A percentile compares a stretch with the other conserved stretches of the same genome.
Evolutionary conservation across 2,888 invertebrate genomes (phyloP).

Genomic region (Aquatica leii): DNA sequence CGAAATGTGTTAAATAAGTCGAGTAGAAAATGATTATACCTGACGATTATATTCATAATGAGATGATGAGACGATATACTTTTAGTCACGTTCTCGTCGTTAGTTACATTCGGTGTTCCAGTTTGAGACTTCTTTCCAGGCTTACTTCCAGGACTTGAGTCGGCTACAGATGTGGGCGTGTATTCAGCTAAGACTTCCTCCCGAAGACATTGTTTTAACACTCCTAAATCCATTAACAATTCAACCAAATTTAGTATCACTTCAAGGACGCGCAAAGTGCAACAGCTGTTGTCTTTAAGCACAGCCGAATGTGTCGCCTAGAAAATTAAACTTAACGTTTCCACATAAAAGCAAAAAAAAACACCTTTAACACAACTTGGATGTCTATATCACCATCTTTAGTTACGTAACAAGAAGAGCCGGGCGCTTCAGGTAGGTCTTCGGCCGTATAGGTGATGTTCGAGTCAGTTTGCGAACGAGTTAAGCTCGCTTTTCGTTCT

Average conservation of each 20-base stretch:
- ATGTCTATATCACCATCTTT: slow-evolving; percentile 94
- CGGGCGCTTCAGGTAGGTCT: slow-evolving; percentile 88
- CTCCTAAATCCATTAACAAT: slow-evolving; percentile 88
- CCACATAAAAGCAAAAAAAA: too few species aligned
- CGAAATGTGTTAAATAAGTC: slow-evolving; percentile 33
- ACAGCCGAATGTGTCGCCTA: slow-evolving; percentile 89
- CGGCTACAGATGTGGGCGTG: slow-evolving; percentile 34
- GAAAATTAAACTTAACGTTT: too few species aligned
- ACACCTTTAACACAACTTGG: slow-evolving; percentile 85
- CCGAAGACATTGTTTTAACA: slow-evolving; percentile 69
- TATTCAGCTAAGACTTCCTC: slow-evolving; percentile 61
- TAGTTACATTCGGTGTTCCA: slow-evolving; percentile 45
- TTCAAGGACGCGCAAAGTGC: slow-evolving; percentile 90
- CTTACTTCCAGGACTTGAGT: slow-evolving; percentile 44
- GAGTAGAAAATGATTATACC: slow-evolving; percentile 55
- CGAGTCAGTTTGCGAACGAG: slow-evolving; percentile 90
- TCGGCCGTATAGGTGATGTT: slow-evolving; percentile 89
- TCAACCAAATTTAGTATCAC: slow-evolving; percentile 92
- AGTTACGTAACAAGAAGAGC: slow-evolving; percentile 91
- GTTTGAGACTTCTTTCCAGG: slow-evolving; percentile 45
- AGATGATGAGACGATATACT: slow-evolving; percentile 72
- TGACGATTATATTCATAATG: slow-evolving; percentile 74
- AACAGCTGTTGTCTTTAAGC: slow-evolving; percentile 82
- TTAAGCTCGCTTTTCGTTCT: slow-evolving; percentile 76
- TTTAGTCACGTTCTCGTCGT: slow-evolving; percentile 63